Percentiles rank a stretch among this genome's conserved stretches.
Conservation (phyloP, 1,140 invertebrate genomes). For the Amyelois transitella region DNA sequence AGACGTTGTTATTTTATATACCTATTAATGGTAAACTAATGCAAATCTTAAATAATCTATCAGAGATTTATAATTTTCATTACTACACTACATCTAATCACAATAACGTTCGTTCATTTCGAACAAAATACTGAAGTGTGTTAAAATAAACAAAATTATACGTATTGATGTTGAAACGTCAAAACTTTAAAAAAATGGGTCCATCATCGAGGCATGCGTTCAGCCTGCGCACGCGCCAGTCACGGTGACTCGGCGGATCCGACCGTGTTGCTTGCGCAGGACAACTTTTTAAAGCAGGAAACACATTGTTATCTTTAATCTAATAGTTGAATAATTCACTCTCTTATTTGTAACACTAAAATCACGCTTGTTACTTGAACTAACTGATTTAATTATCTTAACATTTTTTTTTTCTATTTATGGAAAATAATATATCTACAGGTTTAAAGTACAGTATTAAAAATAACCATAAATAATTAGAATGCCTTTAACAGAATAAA, state of each 20-base stretch:
- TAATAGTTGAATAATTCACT: not conserved
- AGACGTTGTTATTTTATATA: too few species aligned
- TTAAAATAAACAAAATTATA: not conserved
- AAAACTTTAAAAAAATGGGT: not conserved
- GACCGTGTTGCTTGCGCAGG: not conserved
- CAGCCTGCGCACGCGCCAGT: not conserved
- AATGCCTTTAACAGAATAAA: too few species aligned
- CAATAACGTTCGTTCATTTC: not conserved
- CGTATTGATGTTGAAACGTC: not conserved
- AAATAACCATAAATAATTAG: too few species aligned
- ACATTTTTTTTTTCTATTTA: too few species aligned
- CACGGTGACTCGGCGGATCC: slow-evolving; percentile 1
- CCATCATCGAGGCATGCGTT: not conserved
- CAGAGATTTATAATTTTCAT: too few species aligned
- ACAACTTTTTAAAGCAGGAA: slow-evolving; percentile 5
- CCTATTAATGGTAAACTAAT: too few species aligned
- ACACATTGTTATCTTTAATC: slow-evolving; percentile 6
- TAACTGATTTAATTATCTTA: not conserved
- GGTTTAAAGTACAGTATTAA: too few species aligned
- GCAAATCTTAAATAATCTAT: too few species aligned
- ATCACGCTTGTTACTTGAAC: not conserved
- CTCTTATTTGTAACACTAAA: not conserved
- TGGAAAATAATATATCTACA: too few species aligned
- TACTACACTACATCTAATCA: too few species aligned
- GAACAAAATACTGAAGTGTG: not conserved